Evolutionary conservation across 2,113 vertebrate genomes (phyloP), one percentile per base, ranked within the genome.

Genomic region (Elephantulus edwardii): DNA sequence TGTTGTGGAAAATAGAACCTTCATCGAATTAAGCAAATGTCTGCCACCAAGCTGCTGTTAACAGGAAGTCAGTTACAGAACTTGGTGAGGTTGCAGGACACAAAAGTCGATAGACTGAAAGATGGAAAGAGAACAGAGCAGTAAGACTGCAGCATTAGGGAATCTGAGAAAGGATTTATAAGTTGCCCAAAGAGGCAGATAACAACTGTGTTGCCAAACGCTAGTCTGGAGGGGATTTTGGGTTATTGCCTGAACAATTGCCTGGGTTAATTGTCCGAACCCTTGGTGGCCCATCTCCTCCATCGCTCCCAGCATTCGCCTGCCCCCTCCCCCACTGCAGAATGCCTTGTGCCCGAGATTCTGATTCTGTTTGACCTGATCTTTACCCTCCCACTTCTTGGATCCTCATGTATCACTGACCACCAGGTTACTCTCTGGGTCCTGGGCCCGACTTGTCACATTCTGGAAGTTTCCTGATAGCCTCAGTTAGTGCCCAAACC

Each of bases 291-390:
- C 5, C 22, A 60, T 35, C 64, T 86, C 26, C 44, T 22, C 26
- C 8, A 30, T 12, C 11, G 13, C 33, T 22, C 20, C 40, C 33
- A 13, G 10, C 30, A 64, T 17, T 20, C 5, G 16, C 5, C 24
- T 60, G 56, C 52, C 74, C 77, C 92, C 64, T 52, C 95, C 95
- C 94, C 96, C 88, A 71, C 74, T 64, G 56, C 33, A 85, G 92
- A 95, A 84, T 93, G 88, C 77, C 64, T 44, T 24, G 82, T 64
- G 44, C 92, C 42, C 38, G 50, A 89, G 88, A 82, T 95, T 96
- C 95, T 91, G 83, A 74, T 95, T 95, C 96, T 95, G 86, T 92
- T 62, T 93, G 76, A 92, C 90, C 46, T 76, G 24, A 75, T 88
- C 48, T 91, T 94, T 92, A 48, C 66, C 56, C 4, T 93, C 14